Evolutionary conservation across 1,140 invertebrate species (phyloP).

Genomic region (Drosophila punjabiensis): DNA sequence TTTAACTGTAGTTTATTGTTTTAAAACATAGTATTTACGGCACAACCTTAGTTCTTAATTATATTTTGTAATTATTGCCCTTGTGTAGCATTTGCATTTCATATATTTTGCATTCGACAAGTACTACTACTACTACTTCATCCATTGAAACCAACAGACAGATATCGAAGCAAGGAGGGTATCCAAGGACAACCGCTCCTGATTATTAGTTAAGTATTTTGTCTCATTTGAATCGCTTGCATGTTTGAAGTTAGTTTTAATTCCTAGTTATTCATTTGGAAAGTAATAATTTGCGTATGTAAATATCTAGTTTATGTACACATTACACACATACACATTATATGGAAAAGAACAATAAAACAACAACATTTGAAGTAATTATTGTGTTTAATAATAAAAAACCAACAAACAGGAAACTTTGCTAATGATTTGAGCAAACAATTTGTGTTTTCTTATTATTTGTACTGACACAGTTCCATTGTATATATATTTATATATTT

Average conservation of each 20-base stretch:
- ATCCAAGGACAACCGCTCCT: conserved; percentile 18
- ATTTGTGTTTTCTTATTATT: conserved; percentile 75
- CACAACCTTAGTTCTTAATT: conserved; percentile 52
- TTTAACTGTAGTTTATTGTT: conserved; percentile 48
- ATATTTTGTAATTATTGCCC: conserved; percentile 72
- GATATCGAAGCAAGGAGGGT: conserved; percentile 15
- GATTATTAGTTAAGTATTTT: conserved; percentile 49
- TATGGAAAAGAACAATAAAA: conserved; percentile 60
- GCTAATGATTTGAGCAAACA: conserved; percentile 66
- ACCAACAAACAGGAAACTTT: conserved; percentile 60
- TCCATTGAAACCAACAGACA: conserved; percentile 30
- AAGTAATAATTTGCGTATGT: conserved; percentile 79
- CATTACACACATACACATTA: conserved; percentile 49
- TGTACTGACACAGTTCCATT: conserved; percentile 38
- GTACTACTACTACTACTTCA: conserved; percentile 26
- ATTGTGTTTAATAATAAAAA: conserved; percentile 81
- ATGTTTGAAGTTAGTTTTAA: conserved; percentile 74
- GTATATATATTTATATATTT: conserved; percentile 30
- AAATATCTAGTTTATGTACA: conserved; percentile 74
- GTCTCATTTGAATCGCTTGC: conserved; percentile 70
- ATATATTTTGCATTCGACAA: conserved; percentile 67
- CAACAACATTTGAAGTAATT: conserved; percentile 70
- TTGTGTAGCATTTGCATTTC: conserved; percentile 78
- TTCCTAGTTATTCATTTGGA: conserved; percentile 72
- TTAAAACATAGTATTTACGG: conserved; percentile 17